Evolutionary conservation across 2,113 vertebrate genomes (phyloP).

Genomic region (Kryptolebias marmoratus): DNA sequence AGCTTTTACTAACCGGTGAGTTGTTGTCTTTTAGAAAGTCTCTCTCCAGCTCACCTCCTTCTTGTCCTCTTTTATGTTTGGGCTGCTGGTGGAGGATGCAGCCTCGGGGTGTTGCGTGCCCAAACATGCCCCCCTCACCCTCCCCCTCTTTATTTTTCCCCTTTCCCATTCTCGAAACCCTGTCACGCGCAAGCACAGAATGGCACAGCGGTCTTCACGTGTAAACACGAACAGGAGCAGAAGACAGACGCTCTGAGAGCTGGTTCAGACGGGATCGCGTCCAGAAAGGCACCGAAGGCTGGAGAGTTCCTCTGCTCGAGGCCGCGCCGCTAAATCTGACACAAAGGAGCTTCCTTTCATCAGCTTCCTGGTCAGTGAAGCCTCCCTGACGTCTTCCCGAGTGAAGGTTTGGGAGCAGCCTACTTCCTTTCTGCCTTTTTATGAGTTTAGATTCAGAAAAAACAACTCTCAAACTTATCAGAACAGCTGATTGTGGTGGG

Average conservation of each 20-base stretch:
- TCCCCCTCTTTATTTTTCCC: neutral
- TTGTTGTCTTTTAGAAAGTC: slow-evolving; percentile 5
- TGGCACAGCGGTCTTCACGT: neutral
- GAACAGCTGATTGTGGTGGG: too few species aligned
- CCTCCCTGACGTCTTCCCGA: slow-evolving; percentile 53
- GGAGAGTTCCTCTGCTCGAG: too few species aligned
- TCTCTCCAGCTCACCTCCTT: neutral
- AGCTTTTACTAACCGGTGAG: slow-evolving; percentile 29
- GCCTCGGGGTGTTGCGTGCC: slow-evolving; percentile 35
- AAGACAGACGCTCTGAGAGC: neutral
- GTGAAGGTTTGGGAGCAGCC: slow-evolving; percentile 23
- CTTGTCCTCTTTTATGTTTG: slow-evolving; percentile 3
- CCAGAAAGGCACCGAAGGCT: neutral
- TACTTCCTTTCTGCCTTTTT: slow-evolving; percentile 38
- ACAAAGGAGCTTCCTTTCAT: slow-evolving; percentile 12
- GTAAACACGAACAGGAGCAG: neutral
- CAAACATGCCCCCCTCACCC: slow-evolving; percentile 43
- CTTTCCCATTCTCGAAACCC: slow-evolving; percentile 33
- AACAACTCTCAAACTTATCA: too few species aligned
- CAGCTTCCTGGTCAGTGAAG: slow-evolving; percentile 61
- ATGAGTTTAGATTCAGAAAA: neutral
- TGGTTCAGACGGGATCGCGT: neutral
- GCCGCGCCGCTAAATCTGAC: neutral
- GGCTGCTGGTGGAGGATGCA: neutral
- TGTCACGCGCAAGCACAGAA: neutral